Evolutionary conservation across 2,113 vertebrate genomes (phyloP).

Genomic region (Chionomys nivalis): DNA sequence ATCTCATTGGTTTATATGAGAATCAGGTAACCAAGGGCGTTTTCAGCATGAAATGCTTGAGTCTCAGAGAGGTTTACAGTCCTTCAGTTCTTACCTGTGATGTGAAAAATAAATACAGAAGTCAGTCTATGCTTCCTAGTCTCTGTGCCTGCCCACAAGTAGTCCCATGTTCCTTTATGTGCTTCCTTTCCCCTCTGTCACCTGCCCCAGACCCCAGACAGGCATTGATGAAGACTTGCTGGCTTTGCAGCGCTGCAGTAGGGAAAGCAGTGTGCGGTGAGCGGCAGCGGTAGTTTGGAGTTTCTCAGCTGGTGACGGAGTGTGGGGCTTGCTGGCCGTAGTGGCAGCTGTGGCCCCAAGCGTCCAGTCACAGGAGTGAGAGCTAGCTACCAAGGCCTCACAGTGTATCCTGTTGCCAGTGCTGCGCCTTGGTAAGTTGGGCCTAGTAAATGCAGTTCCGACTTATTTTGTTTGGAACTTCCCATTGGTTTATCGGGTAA

Average conservation of each 20-base stretch:
- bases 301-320: not conserved
- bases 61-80: not conserved
- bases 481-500: not conserved
- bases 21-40: not conserved
- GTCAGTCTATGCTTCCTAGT: not conserved
- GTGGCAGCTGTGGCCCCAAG: not conserved
- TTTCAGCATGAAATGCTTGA: not conserved
- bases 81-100: not conserved
- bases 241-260: not conserved
- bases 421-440: too few relatives aligned
- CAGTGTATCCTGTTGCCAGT: not conserved
- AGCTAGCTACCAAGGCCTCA: not conserved
- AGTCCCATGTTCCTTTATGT: fast-evolving
- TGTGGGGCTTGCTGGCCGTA: not conserved
- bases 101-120: not conserved
- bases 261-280: not conserved
- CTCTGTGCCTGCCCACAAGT: not conserved
- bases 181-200: not conserved
- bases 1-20: not conserved
- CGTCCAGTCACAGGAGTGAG: not conserved
- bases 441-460: not conserved
- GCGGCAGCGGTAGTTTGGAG: not conserved
- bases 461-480: not conserved
- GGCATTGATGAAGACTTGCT: not conserved
- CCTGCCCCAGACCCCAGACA: not conserved